phyloP scores from a whole-genome alignment of 2,113 vertebrate species.

The Marmota flaviventris region DNA sequence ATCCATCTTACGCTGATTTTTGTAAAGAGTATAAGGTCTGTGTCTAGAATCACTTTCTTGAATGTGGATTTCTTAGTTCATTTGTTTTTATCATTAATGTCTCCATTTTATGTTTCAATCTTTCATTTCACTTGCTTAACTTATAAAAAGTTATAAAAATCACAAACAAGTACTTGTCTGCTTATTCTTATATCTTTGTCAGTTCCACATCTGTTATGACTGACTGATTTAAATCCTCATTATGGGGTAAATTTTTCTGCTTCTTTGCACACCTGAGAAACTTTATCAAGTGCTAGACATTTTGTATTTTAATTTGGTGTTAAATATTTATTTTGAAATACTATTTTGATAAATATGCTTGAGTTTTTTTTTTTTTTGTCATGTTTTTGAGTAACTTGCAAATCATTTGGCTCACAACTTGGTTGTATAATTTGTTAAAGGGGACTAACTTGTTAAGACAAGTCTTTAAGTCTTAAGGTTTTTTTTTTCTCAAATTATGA shows the following conservation, averaged over 20 bases:
- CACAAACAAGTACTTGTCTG: neutral
- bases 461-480: neutral
- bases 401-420: neutral
- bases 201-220: neutral
- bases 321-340: neutral
- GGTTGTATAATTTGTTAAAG: neutral
- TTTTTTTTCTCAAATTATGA: neutral
- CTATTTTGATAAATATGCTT: neutral
- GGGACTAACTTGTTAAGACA: neutral
- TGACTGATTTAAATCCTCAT: neutral
- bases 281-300: neutral
- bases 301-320: neutral
- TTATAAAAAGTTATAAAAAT: neutral
- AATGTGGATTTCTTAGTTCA: neutral
- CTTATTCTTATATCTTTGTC: neutral
- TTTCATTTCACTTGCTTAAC: neutral
- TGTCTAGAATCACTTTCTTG: neutral
- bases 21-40: neutral
- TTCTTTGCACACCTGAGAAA: neutral
- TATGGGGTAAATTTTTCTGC: neutral
- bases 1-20: neutral
- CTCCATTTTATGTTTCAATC: neutral
- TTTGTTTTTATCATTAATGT: neutral
- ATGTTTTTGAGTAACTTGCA: neutral
- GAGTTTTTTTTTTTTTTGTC: neutral